Base-by-base conservation (phyloP, 2,888 invertebrate species). In the Amphimallon solstitiale region DNA sequence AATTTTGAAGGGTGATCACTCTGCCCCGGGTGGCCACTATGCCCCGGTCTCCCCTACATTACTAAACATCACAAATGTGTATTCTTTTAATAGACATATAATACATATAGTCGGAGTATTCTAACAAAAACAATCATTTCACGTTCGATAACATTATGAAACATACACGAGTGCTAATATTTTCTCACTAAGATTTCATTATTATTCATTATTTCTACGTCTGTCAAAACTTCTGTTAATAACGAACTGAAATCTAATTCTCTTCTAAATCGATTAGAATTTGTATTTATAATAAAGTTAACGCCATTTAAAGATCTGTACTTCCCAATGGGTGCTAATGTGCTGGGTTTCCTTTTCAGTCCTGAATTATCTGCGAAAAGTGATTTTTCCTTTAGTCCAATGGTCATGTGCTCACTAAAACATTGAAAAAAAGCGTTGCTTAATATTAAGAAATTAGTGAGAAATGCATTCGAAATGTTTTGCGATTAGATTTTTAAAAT, bases 161-260 rank as follows among this genome's bases (percentile, higher is more conserved):
- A n/a, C n/a, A n/a, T n/a, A n/a, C n/a, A n/a, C n/a, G n/a, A n/a
- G n/a, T n/a, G n/a, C n/a, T n/a, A n/a, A n/a, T n/a, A 21, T 9
- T 21, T 46, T 17, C n/a, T 17, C 17, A 17, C 45, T 40, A 3
- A 12, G 6, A 29, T n/a, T 1, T 21, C 23, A 56, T 40, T 14
- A 23, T 40, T 23, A 21, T 52, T 23, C 38, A 62, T 40, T 17
- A 62, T 37, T 10, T 49, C 37, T 7, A 62, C 12, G 29, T 65
- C 65, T 7, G 51, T 38, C 12, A 65, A 19, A 49, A 65, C 48
- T 15, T 65, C 65, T n/a, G 65, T 65, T 19, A 65, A 14, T 6
- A 49, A 5, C 0, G 59, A 59, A 23, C 23, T 17, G 9, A 49
- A 65, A 49, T 65, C 37, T 2, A 59, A 19, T 9, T 56, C 46